Base-by-base conservation (phyloP, 2,888 invertebrate genomes). In the Clostera curtula region DNA sequence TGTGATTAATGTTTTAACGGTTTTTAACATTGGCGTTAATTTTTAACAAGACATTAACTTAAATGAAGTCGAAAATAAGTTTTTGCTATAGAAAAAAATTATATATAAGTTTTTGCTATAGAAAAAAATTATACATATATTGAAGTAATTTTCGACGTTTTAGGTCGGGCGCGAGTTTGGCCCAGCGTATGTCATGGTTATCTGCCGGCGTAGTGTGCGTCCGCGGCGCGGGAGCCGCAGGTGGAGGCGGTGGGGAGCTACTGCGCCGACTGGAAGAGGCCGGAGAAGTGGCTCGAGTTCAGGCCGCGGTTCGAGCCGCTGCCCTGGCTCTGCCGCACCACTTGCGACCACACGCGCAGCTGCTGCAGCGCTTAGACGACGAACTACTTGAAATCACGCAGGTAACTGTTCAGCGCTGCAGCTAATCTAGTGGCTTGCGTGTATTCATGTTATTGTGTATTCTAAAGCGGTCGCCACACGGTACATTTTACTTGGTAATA, bases 161-260 rank as follows among this genome's bases (percentile, higher is more conserved):
- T 13, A 95, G 94, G 6, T 87, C 89, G 9, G 89, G 90, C 24
- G 87, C 96, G 29, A 86, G 88, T 1, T 77, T 98, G 19, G 84
- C 89, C 12, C 90, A 95, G 66, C 89, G 98, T 40, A 89, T 97
- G 45, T 91, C 94, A 52, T 97, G 97, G 84, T 82, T 99, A 56
- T 95, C 96, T 0, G 88, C 96, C 47, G 97, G 98, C 17, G 93
- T 97, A 37, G 93, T 98, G 86, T 97, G 97, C 70, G 93, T 97
- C 88, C 90, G 97, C 32, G 96, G 96, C 50, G 93, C 93, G 49
- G 89, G 74, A 22, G 73, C 55, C 89, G 20, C 20, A 15, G 21
- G 51, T 47, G 61, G 54, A 36, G 56, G 87, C 86, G 53, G 86
- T 89, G 56, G 94, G 90, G 46, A 83, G 76, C 35, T 95, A 56